Conservation (phyloP, 2,113 vertebrate genomes). For the Chionodraco myersi region DNA sequence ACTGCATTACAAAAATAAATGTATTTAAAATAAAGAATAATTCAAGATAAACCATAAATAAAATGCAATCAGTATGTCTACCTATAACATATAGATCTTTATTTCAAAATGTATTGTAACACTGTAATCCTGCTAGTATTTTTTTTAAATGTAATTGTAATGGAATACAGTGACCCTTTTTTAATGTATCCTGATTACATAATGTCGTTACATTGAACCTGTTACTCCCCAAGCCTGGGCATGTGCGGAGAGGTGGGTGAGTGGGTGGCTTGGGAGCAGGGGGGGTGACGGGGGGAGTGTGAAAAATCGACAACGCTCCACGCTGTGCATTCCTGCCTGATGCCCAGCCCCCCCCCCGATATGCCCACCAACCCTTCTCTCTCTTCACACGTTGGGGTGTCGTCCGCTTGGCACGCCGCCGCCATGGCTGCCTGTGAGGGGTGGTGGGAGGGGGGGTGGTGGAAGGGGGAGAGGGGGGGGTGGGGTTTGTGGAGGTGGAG, state of each 20-base stretch:
- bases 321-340: constrained; percentile 74
- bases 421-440: constrained; percentile 80
- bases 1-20: no score
- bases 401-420: constrained; percentile 76
- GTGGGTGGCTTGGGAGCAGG: constrained; percentile 55
- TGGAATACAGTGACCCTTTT: no score
- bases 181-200: no score
- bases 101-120: no score
- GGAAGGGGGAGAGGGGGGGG: neutral
- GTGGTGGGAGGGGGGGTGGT: constrained; percentile 9
- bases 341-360: constrained; percentile 61
- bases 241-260: constrained; percentile 55
- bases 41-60: no score
- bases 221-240: no score
- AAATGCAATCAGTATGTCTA: no score
- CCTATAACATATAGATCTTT: no score
- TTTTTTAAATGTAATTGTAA: no score
- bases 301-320: constrained; percentile 63
- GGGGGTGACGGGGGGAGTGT: constrained; percentile 55
- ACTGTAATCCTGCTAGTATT: no score
- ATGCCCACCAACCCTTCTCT: constrained; percentile 68
- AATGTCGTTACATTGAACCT: no score
- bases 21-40: no score
- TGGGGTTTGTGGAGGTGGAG: constrained; percentile 60
- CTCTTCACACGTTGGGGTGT: constrained; percentile 83